phyloP scores from a whole-genome alignment of 2,888 invertebrate species.

The Galerucella calmariensis region DNA sequence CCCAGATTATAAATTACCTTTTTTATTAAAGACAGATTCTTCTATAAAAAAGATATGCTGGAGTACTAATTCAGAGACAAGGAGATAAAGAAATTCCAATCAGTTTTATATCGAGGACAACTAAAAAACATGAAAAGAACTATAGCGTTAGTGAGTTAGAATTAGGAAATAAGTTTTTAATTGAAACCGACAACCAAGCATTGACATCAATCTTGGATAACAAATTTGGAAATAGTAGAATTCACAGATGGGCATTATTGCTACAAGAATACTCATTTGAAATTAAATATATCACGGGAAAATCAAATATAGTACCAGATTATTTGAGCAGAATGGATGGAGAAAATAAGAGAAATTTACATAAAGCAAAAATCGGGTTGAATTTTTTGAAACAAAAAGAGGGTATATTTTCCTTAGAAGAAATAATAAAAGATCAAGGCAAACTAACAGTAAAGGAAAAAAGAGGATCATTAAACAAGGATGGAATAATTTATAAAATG shows the following conservation, averaged over 20 bases:
- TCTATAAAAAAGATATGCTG: slow-evolving; percentile 18
- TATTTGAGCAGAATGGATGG: no score
- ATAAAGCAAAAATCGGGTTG: no score
- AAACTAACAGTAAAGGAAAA: slow-evolving; percentile 18
- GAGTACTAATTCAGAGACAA: slow-evolving; percentile 18
- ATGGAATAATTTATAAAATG: slow-evolving; percentile 16
- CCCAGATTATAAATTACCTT: slow-evolving; percentile 13
- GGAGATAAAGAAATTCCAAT: slow-evolving; percentile 7
- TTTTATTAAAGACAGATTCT: slow-evolving; percentile 20
- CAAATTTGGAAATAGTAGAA: slow-evolving; percentile 22
- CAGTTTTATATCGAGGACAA: slow-evolving; percentile 21
- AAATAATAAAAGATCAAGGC: slow-evolving; percentile 13
- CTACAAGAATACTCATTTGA: slow-evolving; percentile 5
- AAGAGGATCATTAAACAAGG: slow-evolving; percentile 1
- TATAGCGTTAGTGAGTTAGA: slow-evolving; percentile 24
- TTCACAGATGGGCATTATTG: slow-evolving; percentile 26
- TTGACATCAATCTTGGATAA: slow-evolving; percentile 16
- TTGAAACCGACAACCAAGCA: slow-evolving; percentile 31
- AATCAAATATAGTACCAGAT: no score
- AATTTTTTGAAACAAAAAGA: not conserved
- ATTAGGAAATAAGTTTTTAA: slow-evolving; percentile 13
- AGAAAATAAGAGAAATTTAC: no score
- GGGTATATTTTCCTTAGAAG: no score
- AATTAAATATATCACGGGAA: no score
- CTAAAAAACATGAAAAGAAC: slow-evolving; percentile 17